Evolutionary conservation across 2,113 vertebrate genomes (phyloP).

Genomic region (Phrynocephalus versicolor): DNA sequence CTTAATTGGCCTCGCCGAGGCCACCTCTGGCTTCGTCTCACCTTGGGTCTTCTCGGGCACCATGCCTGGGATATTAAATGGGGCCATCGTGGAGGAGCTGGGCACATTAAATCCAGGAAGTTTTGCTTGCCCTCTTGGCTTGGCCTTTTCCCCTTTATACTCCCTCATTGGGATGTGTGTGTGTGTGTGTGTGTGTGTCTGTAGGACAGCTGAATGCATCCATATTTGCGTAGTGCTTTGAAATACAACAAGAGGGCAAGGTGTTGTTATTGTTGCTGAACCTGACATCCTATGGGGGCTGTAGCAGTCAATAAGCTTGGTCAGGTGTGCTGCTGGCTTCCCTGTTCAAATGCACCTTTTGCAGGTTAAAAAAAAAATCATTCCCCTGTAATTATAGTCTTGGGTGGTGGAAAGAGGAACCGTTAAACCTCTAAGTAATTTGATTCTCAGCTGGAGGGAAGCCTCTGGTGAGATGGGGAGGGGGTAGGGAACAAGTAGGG

Average conservation of each 20-base stretch:
- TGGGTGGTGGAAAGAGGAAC: background rate
- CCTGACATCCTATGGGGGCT: background rate
- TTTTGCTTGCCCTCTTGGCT: slow-evolving; percentile 29
- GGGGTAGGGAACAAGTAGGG: too few relatives aligned
- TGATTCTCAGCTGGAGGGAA: slow-evolving; percentile 6
- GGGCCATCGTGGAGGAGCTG: slow-evolving; percentile 55
- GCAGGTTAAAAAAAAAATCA: background rate
- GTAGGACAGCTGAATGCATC: background rate
- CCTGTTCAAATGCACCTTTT: background rate
- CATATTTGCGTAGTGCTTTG: background rate
- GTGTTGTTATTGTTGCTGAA: slow-evolving; percentile 15
- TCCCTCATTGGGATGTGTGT: background rate
- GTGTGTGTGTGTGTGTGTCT: rapidly evolving
- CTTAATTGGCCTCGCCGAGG: slow-evolving; percentile 61
- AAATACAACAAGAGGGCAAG: slow-evolving; percentile 7
- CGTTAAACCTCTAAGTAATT: background rate
- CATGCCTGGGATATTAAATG: slow-evolving; percentile 72
- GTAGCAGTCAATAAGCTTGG: rapidly evolving
- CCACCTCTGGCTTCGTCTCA: slow-evolving; percentile 46
- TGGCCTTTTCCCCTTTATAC: slow-evolving; percentile 26
- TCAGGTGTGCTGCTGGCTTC: background rate
- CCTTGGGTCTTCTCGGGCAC: slow-evolving; percentile 38
- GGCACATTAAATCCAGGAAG: slow-evolving; percentile 56
- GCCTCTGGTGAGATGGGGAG: too few relatives aligned
- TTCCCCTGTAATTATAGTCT: slow-evolving; percentile 43